phyloP scores from a whole-genome alignment of 2,888 invertebrate species.

The Acanthopleura granulata region DNA sequence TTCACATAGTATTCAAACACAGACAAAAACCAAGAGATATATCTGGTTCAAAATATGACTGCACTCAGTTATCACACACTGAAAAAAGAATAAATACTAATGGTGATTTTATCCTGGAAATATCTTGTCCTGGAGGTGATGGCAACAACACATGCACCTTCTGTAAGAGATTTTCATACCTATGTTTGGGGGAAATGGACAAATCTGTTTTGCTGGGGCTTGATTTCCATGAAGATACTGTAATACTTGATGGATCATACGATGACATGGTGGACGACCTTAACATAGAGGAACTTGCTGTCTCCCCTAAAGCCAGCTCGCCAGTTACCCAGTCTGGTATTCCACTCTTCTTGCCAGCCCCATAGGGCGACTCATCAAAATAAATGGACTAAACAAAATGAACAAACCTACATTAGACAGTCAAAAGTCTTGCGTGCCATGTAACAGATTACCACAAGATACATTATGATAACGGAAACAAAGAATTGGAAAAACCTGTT shows the following conservation, averaged over 20 bases:
- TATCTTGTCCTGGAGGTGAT: too few species aligned
- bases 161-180: conserved; percentile 2
- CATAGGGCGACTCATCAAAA: conserved; percentile 44
- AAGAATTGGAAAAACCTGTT: too few species aligned
- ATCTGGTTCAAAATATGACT: too few species aligned
- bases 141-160: too few species aligned
- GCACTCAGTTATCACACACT: background rate
- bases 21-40: too few species aligned
- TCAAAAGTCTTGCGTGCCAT: too few species aligned
- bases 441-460: too few species aligned
- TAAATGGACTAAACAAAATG: conserved; percentile 57
- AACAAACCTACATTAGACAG: background rate
- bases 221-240: conserved; percentile 8
- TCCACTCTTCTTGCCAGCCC: background rate
- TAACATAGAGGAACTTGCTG: background rate
- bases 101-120: background rate
- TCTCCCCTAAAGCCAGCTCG: conserved; percentile 42
- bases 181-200: background rate
- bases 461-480: too few species aligned
- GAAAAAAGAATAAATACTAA: background rate
- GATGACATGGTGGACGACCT: background rate
- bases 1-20: too few species aligned
- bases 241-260: background rate
- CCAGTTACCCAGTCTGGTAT: conserved; percentile 65
- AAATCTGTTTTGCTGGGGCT: conserved; percentile 6